Conservation (phyloP, 2,113 vertebrate species). For the Bubo blakistoni region DNA sequence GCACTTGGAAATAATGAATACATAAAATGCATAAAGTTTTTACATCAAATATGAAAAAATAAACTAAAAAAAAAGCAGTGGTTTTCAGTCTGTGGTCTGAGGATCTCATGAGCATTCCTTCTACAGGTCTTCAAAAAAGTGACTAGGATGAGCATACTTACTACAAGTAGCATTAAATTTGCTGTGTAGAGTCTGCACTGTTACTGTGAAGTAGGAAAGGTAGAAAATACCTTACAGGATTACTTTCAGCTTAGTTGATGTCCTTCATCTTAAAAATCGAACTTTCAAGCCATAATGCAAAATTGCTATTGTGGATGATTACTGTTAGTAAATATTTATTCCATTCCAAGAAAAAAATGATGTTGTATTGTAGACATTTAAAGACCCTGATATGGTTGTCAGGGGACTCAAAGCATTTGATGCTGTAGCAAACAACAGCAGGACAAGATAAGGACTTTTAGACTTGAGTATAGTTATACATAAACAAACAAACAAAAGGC, state of each 20-base stretch:
- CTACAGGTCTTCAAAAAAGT: neutral
- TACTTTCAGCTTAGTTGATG: neutral
- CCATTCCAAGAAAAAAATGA: neutral
- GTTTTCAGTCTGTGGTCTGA: neutral
- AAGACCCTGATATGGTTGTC: neutral
- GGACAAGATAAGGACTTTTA: neutral
- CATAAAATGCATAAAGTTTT: neutral
- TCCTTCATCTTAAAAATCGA: neutral
- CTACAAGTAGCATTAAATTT: neutral
- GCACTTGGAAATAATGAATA: neutral
- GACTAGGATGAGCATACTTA: neutral
- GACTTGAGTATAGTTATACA: neutral
- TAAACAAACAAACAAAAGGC: neutral
- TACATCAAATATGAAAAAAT: neutral
- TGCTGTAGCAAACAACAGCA: neutral
- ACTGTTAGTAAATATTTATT: neutral
- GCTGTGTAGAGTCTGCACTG: neutral
- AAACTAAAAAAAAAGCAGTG: neutral
- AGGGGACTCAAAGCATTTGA: neutral
- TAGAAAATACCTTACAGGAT: neutral
- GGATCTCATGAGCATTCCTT: neutral
- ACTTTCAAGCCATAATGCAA: neutral
- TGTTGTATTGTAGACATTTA: neutral
- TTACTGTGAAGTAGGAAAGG: neutral
- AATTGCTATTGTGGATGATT: neutral